phyloP scores from a whole-genome alignment of 2,888 invertebrate species.

The Limenitis camilla region DNA sequence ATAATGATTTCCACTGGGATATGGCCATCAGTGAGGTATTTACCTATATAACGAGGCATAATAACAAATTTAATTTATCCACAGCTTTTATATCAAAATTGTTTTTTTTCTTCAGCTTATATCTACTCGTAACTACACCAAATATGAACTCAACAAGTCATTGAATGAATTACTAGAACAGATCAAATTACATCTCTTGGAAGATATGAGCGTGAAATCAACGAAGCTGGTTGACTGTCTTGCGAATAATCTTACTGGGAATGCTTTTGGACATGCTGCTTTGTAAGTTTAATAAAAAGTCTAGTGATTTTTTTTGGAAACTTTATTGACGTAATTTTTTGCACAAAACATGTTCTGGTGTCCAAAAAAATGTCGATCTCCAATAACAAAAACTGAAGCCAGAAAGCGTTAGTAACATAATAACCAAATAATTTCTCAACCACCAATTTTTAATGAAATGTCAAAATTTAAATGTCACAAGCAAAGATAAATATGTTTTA shows the following conservation, averaged over 20 bases:
- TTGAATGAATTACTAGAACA: conserved; percentile 54
- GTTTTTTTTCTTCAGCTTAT: conserved; percentile 42
- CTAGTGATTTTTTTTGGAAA: too few species aligned
- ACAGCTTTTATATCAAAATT: too few species aligned
- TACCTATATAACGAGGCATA: neutral
- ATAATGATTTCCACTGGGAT: conserved; percentile 74
- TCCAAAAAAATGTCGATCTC: too few species aligned
- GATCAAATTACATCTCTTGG: conserved; percentile 49
- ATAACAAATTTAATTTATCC: neutral
- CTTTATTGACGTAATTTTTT: too few species aligned
- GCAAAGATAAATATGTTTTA: too few species aligned
- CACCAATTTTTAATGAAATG: too few species aligned
- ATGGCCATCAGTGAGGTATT: conserved; percentile 69
- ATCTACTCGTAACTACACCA: conserved; percentile 65
- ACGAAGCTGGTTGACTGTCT: conserved; percentile 51
- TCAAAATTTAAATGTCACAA: too few species aligned
- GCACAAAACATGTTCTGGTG: too few species aligned
- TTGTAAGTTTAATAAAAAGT: conserved; percentile 46
- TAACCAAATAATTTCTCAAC: too few species aligned
- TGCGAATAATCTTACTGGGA: conserved; percentile 41
- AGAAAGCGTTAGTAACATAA: too few species aligned
- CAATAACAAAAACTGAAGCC: too few species aligned
- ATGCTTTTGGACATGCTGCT: conserved; percentile 50
- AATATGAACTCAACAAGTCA: conserved; percentile 63
- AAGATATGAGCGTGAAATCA: conserved; percentile 41